Evolutionary conservation across 2,113 vertebrate genomes (phyloP).

Genomic region (Campylomormyrus tamandua): DNA sequence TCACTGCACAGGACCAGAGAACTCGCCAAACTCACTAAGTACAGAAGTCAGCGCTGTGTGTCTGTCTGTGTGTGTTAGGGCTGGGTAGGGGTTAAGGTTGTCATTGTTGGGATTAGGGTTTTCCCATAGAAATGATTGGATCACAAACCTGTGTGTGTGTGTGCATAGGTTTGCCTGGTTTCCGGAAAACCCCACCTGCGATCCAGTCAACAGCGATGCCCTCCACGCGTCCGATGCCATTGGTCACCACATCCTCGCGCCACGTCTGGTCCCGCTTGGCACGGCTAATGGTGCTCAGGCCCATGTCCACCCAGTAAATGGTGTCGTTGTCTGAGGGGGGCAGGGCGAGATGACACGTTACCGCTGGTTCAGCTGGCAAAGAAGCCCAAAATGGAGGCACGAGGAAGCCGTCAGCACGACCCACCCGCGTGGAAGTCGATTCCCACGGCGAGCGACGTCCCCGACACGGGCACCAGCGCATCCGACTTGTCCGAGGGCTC

Average conservation of each 20-base stretch:
- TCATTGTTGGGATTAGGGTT: neutral
- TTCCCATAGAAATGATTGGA: neutral
- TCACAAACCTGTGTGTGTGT: neutral
- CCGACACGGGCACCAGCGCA: conserved; percentile 86
- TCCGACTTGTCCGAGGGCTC: conserved; percentile 92
- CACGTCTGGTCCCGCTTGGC: conserved; percentile 94
- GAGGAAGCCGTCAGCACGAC: neutral
- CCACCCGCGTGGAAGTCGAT: conserved; percentile 96
- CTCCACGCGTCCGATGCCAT: conserved; percentile 90
- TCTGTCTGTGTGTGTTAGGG: neutral
- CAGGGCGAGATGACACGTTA: neutral
- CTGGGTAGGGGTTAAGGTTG: neutral
- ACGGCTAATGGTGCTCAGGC: conserved; percentile 88
- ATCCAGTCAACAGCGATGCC: conserved; percentile 97
- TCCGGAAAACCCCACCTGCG: conserved; percentile 59
- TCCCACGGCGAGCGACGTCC: conserved; percentile 88
- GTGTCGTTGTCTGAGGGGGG: conserved; percentile 81
- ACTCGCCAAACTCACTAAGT: neutral
- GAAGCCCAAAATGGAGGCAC: neutral
- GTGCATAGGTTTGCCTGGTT: neutral
- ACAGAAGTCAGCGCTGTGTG: neutral
- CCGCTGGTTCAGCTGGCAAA: neutral
- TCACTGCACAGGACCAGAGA: neutral
- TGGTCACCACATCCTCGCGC: conserved; percentile 92
- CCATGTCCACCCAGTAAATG: conserved; percentile 98